Evolutionary conservation across 2,113 vertebrate species (phyloP), one percentile per base, ranked within the genome.

Genomic region (Ailurus styani): DNA sequence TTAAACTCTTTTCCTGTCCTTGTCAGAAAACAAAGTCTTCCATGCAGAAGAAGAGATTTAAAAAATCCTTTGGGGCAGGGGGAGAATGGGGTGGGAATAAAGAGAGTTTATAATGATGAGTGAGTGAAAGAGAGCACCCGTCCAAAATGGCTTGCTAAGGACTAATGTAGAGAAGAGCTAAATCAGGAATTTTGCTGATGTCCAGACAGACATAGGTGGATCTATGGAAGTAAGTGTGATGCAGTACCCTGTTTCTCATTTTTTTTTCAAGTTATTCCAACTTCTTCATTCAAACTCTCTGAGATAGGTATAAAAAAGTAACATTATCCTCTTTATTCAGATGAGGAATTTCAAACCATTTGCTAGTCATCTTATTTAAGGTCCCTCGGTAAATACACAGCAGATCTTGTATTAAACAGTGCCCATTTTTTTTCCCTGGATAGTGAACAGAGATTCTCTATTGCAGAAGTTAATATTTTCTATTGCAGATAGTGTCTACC

Each of bases 271-370:
- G 0, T 70, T 47, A 62, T 60, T 94, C 13, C 11, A 68, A 34
- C 47, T 95, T 89, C 31, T 55, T 81, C 23, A 37, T 2, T 40
- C 57, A 97, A 97, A 54, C 1, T 40, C 75, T 5, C 66, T 18
- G 29, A 90, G 17, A 6, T 23, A 83, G 37, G 17, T 31, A n/a
- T 42, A 55, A 45, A 88, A 94, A 91, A 2, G 2, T 78, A 87
- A 25, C 31, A 73, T 91, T 78, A 86, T 60, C 20, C 29, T 29
- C 62, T 1, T 50, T 47, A 81, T 54, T 25, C 42, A 89, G 9
- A 79, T 75, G 54, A 95, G 78, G 5, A 82, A 96, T 86, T 87
- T 90, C 27, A 10, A 68, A 73, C 11, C 6, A 68, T 78, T 97
- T 86, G 1, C 13, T 83, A n/a, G n/a, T 52, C 42, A 45, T 93